phyloP scores from a whole-genome alignment of 2,113 vertebrate species.

The Helogale parvula region DNA sequence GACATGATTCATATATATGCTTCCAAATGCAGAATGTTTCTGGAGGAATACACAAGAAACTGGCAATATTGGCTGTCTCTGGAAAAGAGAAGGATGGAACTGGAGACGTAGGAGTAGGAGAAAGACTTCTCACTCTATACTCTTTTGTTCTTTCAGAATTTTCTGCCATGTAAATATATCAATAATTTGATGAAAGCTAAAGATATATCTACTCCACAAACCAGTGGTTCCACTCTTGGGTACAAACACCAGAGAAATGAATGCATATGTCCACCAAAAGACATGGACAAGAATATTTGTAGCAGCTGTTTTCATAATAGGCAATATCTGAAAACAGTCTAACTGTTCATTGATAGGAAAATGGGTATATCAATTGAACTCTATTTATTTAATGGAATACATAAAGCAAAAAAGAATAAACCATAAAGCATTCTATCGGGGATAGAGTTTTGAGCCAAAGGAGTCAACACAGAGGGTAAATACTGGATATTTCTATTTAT shows the following conservation, averaged over 20 bases:
- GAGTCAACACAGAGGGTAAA: neutral
- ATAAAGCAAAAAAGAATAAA: neutral
- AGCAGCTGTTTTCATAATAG: neutral
- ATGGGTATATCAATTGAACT: neutral
- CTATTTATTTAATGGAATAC: slow-evolving; percentile 1
- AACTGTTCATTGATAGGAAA: neutral
- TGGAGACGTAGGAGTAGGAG: neutral
- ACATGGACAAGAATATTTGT: neutral
- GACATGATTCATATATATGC: neutral
- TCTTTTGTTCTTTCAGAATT: slow-evolving; percentile 6
- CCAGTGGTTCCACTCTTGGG: neutral
- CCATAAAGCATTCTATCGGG: neutral
- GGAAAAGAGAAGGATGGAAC: neutral
- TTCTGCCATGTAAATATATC: neutral
- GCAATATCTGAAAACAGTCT: neutral
- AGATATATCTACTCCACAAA: neutral
- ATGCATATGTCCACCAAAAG: neutral
- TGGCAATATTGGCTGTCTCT: neutral
- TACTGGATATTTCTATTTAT: neutral
- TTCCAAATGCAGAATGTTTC: neutral
- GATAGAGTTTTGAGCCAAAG: neutral
- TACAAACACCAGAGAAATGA: neutral
- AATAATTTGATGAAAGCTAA: neutral
- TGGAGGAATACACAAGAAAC: neutral
- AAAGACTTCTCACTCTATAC: neutral